Base-by-base conservation (phyloP, 2,888 invertebrate species). In the Cheilosia vulpina region DNA sequence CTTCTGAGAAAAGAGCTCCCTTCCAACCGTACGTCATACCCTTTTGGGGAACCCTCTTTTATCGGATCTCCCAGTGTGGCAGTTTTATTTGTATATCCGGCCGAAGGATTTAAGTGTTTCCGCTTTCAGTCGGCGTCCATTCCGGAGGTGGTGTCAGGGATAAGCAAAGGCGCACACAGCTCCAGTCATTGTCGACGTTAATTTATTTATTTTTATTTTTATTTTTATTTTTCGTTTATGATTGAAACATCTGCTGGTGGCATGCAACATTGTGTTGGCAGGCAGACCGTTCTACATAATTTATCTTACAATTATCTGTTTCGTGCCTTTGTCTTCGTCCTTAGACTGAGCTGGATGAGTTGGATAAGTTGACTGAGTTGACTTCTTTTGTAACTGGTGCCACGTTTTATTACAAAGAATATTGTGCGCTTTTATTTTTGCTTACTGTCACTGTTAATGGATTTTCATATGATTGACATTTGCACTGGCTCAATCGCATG, bases 81-180 rank as follows among this genome's bases (percentile, higher is more conserved):
- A 53, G 24, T 62, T 73, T 72, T 79, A 79, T 79, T 60, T 72
- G 60, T 73, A 27, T 73, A 68, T 80, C 73, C 79, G 65, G 60
- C n/a, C 53, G 17, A 80, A 62, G 66, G 66, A 73, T 52, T 65
- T 53, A 45, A 73, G 79, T 72, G 66, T 47, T 80, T 73, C 66
- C 79, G 73, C 31, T 66, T 21, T 50, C 45, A 73, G 60, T 31
- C n/a, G 45, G 43, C 9, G n/a, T 58, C 17, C 69, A 9, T 50
- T n/a, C 38, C 38, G 47, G 62, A 52, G 53, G 17, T 63, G 24
- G 60, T 53, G 62, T 34, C 62, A 43, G 27, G 53, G 53, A 63
- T 73, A 34, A 71, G 58, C 45, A 57, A 43, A 21, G 15, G 15
- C 43, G 41, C 66, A 53, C 41, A 53, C 41, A 41, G 5, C 15